Evolutionary conservation across 64 coral and sea anemone genomes (phyloP).

Genomic region (Montipora sp.): DNA sequence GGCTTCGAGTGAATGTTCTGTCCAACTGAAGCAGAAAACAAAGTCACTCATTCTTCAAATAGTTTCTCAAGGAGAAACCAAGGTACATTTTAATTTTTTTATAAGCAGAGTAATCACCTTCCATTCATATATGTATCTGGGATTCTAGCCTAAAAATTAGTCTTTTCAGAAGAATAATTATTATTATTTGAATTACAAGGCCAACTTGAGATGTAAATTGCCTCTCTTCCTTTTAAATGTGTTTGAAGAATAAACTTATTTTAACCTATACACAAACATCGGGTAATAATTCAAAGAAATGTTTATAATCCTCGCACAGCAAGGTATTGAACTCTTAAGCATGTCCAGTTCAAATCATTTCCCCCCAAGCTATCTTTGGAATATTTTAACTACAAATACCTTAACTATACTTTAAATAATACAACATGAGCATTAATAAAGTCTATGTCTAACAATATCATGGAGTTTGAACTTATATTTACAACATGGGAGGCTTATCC

Average conservation of each 20-base stretch:
- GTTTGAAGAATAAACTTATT: not conserved
- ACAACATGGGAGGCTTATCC: not conserved
- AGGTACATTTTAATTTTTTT: too few relatives aligned
- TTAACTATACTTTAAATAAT: slow-evolving; percentile 46
- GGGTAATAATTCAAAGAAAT: not conserved
- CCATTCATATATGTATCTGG: too few relatives aligned
- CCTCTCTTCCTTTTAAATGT: not conserved
- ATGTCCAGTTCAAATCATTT: not conserved
- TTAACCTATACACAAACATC: not conserved
- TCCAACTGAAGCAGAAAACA: too few relatives aligned
- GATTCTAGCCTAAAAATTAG: too few relatives aligned
- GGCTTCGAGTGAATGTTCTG: too few relatives aligned
- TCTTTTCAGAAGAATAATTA: too few relatives aligned
- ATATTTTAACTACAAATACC: slow-evolving; percentile 10
- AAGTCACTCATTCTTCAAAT: too few relatives aligned
- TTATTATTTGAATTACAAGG: not conserved
- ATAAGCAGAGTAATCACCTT: too few relatives aligned
- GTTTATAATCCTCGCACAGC: slow-evolving; percentile 27
- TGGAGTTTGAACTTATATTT: not conserved
- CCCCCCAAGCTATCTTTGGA: not conserved
- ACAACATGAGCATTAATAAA: slow-evolving; percentile 3
- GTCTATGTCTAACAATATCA: not conserved
- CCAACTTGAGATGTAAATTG: not conserved
- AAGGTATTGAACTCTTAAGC: not conserved
- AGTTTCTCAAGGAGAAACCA: too few relatives aligned